These are phyloP conservation scores for Thripadectes ignobilis DNA, from an alignment of 2,797 vertebrate species.

Conservation along the genomic window DNA sequence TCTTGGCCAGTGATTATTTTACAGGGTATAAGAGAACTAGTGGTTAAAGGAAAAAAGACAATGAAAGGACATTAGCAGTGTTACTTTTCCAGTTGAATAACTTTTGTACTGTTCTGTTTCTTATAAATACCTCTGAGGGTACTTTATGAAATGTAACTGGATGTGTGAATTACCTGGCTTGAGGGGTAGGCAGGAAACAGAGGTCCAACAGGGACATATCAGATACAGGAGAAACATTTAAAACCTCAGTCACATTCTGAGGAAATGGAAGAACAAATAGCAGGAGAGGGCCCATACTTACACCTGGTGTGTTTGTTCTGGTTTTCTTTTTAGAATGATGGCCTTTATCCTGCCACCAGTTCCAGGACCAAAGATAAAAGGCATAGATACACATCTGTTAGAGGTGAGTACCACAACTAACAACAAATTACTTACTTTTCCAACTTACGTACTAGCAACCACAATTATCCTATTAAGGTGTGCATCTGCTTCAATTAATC, in stretches of 20 bases:
- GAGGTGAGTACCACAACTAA: slow-evolving; percentile 79
- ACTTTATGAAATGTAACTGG: neutral
- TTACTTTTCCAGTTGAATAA: neutral
- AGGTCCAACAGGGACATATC: neutral
- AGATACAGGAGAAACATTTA: neutral
- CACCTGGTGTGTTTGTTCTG: neutral
- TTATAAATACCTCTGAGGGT: neutral
- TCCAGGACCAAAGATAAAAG: slow-evolving; percentile 95
- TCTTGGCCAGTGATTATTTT: neutral
- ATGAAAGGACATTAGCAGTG: neutral
- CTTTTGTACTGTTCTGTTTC: neutral
- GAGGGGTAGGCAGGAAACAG: neutral
- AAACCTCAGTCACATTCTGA: neutral
- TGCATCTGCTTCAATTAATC: neutral
- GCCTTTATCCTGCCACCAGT: slow-evolving; percentile 88
- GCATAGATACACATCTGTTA: slow-evolving; percentile 89
- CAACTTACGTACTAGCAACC: neutral
- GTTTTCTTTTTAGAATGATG: slow-evolving; percentile 80
- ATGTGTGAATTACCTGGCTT: neutral
- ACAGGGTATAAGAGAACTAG: neutral
- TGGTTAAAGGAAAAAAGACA: neutral
- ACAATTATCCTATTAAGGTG: neutral
- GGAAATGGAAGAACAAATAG: neutral
- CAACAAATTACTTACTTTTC: neutral
- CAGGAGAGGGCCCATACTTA: neutral